A percentile compares a stretch with the other conserved stretches of the same genome.
Evolutionary conservation across 2,797 vertebrate genomes (phyloP).

Genomic region (Intellagama lesueurii): DNA sequence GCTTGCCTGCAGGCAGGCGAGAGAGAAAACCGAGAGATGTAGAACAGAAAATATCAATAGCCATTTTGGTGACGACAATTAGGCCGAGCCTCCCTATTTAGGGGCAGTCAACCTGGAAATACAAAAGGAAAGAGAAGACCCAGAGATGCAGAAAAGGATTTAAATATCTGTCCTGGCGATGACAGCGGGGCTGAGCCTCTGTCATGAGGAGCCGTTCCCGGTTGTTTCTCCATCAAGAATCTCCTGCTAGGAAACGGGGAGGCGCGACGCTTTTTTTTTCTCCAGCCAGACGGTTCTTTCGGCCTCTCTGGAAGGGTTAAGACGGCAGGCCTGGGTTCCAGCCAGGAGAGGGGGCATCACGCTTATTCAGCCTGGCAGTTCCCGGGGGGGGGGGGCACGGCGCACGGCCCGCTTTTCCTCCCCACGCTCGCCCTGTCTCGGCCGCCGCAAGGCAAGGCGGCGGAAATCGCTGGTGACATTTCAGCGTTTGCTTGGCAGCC

Average conservation of each 20-base stretch:
- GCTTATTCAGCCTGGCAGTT: conserved; percentile 6
- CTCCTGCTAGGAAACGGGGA: too few relatives aligned
- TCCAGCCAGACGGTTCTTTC: neutral
- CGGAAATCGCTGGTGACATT: neutral
- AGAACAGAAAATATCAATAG: too few relatives aligned
- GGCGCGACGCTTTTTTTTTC: too few relatives aligned
- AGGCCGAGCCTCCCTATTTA: neutral
- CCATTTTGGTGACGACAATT: too few relatives aligned
- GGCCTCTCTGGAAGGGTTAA: neutral
- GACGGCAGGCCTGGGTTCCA: neutral
- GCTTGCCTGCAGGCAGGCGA: too few relatives aligned
- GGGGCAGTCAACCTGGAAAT: neutral
- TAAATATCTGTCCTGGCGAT: too few relatives aligned
- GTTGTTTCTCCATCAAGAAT: too few relatives aligned
- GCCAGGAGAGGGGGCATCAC: neutral
- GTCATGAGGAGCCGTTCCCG: too few relatives aligned
- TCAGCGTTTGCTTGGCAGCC: neutral
- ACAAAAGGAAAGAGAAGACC: neutral
- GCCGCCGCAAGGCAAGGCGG: neutral
- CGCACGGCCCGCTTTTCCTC: neutral
- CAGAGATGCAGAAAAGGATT: neutral
- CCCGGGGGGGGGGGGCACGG: neutral
- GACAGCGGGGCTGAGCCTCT: too few relatives aligned
- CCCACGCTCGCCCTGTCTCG: neutral
- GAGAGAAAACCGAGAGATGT: neutral